Evolutionary conservation across 1,140 invertebrate genomes (phyloP), one percentile per base, ranked within the genome.

Genomic region (Drosophila bipectinata): DNA sequence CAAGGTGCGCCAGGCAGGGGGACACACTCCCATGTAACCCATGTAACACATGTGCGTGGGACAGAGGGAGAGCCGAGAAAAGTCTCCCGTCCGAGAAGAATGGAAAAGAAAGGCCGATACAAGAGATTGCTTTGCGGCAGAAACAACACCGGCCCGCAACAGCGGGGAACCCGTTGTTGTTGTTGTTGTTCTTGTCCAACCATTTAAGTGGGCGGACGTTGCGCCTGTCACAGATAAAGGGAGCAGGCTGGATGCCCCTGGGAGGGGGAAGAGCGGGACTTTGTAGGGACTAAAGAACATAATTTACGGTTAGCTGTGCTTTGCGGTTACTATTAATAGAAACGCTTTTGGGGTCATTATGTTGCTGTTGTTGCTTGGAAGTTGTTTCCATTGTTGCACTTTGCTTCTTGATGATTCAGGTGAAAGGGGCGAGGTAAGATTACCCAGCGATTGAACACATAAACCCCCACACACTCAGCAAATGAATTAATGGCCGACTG

Each of bases 331-430:
- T 76, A 77, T 77, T 76, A 77, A 77, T 77, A 77, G 73, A 68
- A 76, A 47, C 57, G 72, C 72, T 77, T 77, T 77, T 77, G 73
- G 72, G 73, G 73, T 77, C 73, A 77, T 76, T 76, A 76, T 56
- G 56, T 67, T 68, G 56, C 45, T 52, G 55, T 76, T 75, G 72
- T 61, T 61, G 51, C 28, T 39, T 6, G 1, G 1, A 12, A 15
- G 45, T 10, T 53, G 53, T 52, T 51, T 48, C 15, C 47, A 26
- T 53, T 30, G 34, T 55, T 48, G 47, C 47, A 21, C n/a, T 4
- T 39, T 34, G 9, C 41, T 30, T 15, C n/a, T 34, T 15, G 21
- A n/a, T 37, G n/a, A 34, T 41, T 15, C 51, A 54, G 34, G 28
- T 73, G 14, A 30, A 8, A 15, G 30, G 30, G 18, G 44, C 18